A percentile compares a stretch with the other conserved stretches of the same genome.
Conservation (phyloP, 92 coral and sea anemone species). For the Epizoanthus scotinus region DNA sequence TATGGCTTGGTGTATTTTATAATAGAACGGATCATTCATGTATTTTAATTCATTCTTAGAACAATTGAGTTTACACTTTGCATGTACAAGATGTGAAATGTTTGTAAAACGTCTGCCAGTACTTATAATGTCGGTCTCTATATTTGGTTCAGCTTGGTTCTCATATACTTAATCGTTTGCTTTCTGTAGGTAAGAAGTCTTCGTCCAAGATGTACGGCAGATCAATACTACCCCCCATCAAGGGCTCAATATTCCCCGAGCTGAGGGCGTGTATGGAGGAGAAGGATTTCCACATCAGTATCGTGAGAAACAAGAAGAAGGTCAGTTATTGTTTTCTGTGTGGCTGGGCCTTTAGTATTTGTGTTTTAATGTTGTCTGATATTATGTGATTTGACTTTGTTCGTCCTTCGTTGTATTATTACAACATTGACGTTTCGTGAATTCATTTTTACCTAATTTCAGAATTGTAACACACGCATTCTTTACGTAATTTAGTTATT, state of each 20-base stretch:
- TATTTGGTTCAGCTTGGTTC: neutral
- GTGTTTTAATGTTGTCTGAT: neutral
- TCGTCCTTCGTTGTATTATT: too few species aligned
- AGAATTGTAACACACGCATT: too few species aligned
- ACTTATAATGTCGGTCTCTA: neutral
- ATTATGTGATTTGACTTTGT: neutral
- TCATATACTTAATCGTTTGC: neutral
- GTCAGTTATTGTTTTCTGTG: conserved; percentile 36
- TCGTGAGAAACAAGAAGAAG: conserved; percentile 81
- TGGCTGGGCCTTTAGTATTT: neutral
- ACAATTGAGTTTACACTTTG: too few species aligned
- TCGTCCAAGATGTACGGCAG: conserved; percentile 61
- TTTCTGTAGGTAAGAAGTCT: conserved; percentile 40
- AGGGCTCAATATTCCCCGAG: conserved; percentile 75
- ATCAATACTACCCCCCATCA: conserved; percentile 79
- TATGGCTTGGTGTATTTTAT: too few species aligned
- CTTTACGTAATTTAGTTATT: too few species aligned
- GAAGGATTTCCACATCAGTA: conserved; percentile 80
- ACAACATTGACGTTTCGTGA: too few species aligned
- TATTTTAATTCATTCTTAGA: too few species aligned
- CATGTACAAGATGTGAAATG: too few species aligned
- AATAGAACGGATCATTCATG: too few species aligned
- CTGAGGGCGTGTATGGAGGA: conserved; percentile 86
- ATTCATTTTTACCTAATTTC: too few species aligned
- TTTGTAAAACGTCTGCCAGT: too few species aligned